A percentile compares a stretch with the other conserved stretches of the same genome.
Conservation (phyloP, 2,888 invertebrate genomes). For the Leucophenga montana region DNA sequence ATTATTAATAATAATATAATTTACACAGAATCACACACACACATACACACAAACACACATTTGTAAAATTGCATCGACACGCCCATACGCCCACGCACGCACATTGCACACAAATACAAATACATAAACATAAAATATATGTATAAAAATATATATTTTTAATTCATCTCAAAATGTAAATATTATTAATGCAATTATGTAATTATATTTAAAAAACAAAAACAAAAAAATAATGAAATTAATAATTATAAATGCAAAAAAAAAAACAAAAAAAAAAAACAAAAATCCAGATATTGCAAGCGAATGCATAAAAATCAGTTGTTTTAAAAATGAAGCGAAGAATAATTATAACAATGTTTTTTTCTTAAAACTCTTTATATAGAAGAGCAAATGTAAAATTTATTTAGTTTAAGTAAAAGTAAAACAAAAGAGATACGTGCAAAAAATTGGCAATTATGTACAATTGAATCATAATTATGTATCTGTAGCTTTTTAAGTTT, state of each 20-base stretch:
- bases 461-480: not conserved
- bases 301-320: not conserved
- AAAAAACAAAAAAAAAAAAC: not conserved
- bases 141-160: slow-evolving; percentile 1
- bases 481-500: slow-evolving; percentile 1
- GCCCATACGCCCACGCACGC: not conserved
- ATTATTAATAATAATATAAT: slow-evolving; percentile 14
- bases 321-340: not conserved
- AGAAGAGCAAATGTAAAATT: not conserved
- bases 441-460: not conserved
- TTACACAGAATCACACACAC: slow-evolving; percentile 7
- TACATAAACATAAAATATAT: not conserved
- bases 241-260: not conserved
- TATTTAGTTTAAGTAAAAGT: too few species aligned
- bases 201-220: not conserved
- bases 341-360: slow-evolving; percentile 7
- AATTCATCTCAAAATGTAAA: slow-evolving; percentile 6
- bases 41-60: not conserved
- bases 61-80: slow-evolving; percentile 7
- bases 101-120: not conserved
- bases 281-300: too few species aligned
- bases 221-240: not conserved
- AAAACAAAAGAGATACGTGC: not conserved
- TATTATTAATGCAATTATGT: not conserved
- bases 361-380: not conserved